Evolutionary conservation across 2,888 invertebrate species (phyloP).

Genomic region (Carpatolechia fugitivella): DNA sequence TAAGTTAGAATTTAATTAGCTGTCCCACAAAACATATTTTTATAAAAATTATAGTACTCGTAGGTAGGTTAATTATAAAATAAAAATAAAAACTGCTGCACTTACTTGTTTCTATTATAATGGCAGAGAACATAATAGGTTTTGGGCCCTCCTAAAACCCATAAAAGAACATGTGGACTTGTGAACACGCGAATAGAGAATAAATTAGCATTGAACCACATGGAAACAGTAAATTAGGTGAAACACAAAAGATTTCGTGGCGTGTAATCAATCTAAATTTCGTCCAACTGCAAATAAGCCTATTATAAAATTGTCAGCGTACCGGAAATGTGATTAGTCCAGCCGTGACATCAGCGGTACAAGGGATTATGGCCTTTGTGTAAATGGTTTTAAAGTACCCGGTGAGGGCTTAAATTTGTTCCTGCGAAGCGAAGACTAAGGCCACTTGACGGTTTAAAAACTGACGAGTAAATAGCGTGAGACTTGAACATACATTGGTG

Average conservation of each 20-base stretch:
- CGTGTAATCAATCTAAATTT: constrained; percentile 8
- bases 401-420: no score
- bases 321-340: constrained; percentile 11
- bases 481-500: no score
- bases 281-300: constrained; percentile 1
- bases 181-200: neutral
- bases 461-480: no score
- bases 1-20: no score
- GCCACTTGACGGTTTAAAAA: no score
- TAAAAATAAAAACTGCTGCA: no score
- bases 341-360: constrained; percentile 12
- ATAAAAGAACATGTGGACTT: neutral
- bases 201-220: constrained; percentile 2
- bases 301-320: constrained; percentile 8
- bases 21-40: no score
- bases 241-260: constrained; percentile 1
- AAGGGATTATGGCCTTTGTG: neutral
- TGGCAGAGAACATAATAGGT: neutral
- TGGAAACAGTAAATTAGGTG: constrained; percentile 5
- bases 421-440: no score
- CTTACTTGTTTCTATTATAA: neutral
- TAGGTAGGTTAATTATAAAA: no score
- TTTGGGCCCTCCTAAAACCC: neutral
- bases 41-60: no score
- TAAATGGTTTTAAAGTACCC: no score